These are phyloP conservation scores for Vespertilio murinus DNA, from an alignment of 2,797 vertebrate genomes.

Conservation along the genomic window DNA sequence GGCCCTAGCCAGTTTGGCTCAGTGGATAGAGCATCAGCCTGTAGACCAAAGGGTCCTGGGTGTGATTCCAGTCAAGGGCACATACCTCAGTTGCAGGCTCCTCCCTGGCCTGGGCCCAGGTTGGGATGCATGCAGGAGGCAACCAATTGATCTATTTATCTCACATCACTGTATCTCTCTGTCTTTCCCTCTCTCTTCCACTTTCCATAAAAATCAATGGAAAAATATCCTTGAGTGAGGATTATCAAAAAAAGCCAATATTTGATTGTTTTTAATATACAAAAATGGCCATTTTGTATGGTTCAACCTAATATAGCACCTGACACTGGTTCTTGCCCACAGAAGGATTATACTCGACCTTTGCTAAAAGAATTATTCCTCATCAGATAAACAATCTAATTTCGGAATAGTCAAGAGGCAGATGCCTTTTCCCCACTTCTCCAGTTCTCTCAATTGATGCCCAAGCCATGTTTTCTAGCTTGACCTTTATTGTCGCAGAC, in stretches of 20 bases:
- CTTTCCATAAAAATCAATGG: no score
- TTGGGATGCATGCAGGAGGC: no score
- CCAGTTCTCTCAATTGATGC: neutral
- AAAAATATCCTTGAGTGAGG: no score
- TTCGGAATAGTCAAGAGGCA: neutral
- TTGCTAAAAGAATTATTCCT: neutral
- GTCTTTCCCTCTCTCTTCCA: no score
- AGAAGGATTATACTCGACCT: neutral
- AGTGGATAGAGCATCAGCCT: no score
- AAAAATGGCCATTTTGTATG: neutral
- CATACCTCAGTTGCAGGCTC: no score
- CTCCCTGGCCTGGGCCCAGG: no score
- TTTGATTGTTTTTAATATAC: neutral
- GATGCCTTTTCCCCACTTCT: neutral
- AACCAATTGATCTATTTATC: no score
- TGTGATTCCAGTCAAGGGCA: no score
- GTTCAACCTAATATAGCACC: neutral
- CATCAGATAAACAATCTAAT: neutral
- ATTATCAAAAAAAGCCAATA: neutral
- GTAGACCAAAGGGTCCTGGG: no score
- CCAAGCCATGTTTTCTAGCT: neutral
- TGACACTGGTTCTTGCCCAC: neutral
- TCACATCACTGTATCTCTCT: no score
- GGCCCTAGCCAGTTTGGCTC: no score
- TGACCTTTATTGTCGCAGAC: neutral